Percentiles rank a stretch among this genome's conserved stretches.
phyloP scores from a whole-genome alignment of 2,113 vertebrate species.

The Chlorocebus sabaeus region DNA sequence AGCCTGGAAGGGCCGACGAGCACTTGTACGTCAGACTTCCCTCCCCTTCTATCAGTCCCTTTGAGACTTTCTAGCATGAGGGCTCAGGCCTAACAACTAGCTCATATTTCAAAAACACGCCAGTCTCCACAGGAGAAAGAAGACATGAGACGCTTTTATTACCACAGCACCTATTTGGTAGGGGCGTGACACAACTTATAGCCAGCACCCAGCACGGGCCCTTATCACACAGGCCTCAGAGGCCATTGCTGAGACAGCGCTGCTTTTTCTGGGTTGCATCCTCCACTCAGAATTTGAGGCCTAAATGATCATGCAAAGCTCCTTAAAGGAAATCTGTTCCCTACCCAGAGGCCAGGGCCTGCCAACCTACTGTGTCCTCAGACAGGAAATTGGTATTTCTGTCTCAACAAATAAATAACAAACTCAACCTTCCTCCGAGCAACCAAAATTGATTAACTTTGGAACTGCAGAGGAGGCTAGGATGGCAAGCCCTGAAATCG shows the following conservation, averaged over 20 bases:
- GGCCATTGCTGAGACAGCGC: too few species aligned
- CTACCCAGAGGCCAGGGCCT: neutral
- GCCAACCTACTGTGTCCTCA: neutral
- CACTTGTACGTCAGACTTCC: accelerated
- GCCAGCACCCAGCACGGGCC: neutral
- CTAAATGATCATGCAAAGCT: neutral
- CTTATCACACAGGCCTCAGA: too few species aligned
- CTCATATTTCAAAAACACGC: neutral
- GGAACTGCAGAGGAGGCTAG: neutral
- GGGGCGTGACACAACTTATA: neutral
- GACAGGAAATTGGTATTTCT: neutral
- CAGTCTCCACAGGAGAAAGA: neutral
- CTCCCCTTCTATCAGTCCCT: neutral
- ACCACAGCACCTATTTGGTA: neutral
- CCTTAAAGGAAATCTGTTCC: neutral
- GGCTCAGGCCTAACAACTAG: neutral
- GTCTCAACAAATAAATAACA: neutral
- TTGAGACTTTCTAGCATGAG: accelerated
- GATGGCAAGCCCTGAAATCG: neutral
- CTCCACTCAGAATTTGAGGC: neutral
- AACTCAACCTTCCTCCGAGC: neutral
- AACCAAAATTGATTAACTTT: neutral
- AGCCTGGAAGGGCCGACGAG: too few species aligned
- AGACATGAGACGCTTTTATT: neutral
- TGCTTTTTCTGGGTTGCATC: neutral